Evolutionary conservation across 2,888 invertebrate genomes (phyloP), one percentile per base, ranked within the genome.

Genomic region (Drosophila borborema): DNA sequence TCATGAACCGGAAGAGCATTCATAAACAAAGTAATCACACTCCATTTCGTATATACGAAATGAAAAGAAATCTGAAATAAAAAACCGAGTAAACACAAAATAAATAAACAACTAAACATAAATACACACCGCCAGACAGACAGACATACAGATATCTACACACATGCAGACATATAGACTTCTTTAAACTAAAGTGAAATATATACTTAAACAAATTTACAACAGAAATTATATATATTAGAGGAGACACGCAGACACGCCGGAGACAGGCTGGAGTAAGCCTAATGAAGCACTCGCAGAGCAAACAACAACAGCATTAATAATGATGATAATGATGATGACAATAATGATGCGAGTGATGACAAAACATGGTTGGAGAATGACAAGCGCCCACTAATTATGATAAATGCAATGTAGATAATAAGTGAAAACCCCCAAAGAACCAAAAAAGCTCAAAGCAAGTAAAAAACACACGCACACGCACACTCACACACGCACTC

Each of bases 401-500:
- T 82, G 86, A 82, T 85, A 74, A 82, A 85, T 82, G 77, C 67
- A 72, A 62, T 69, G 64, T 66, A 70, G 74, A 76, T 69, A 69
- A 80, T 49, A 49, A 49, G 49, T 12, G 54, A 62, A 28, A 62
- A 28, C 48, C 49, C 61, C 54, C 28, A 61, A 64, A 62, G 61
- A 41, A 66, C 45, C 28, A 54, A 60, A 54, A 60, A 60, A 74
- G 70, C 74, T 62, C 64, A 66, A 55, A 38, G 55, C 53, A 60
- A 51, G 68, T 40, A 55, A 60, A 45, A 48, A n/a, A n/a, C n/a
- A n/a, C 28, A 58, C 34, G n/a, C 55, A 55, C 40, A 6, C n/a
- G 45, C 49, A 40, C 46, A 28, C 64, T 31, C 49, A 55, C 58
- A 63, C 48, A 53, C 40, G 28, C 36, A 55, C 56, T 40, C 46